Conservation (phyloP, 2,888 invertebrate genomes). For the Tetramorium bicarinatum region DNA sequence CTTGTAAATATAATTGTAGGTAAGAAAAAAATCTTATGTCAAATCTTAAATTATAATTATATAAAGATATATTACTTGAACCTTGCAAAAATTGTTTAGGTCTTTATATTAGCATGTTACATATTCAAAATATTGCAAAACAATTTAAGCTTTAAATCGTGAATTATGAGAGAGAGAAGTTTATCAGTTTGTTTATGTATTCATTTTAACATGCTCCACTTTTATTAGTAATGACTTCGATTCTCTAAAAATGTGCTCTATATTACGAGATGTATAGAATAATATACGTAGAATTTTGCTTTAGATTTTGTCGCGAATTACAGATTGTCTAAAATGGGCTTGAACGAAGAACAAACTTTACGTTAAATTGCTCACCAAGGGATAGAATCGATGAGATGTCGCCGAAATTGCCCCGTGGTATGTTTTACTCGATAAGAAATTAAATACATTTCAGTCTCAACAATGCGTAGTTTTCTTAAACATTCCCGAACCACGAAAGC, state of each 20-base stretch:
- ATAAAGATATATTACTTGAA: background rate
- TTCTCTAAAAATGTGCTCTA: background rate
- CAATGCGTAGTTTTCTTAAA: conserved; percentile 3
- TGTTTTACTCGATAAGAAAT: conserved; percentile 38
- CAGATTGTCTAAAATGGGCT: conserved; percentile 42
- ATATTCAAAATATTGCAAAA: conserved; percentile 10
- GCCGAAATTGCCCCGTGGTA: conserved; percentile 28
- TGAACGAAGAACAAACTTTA: conserved; percentile 12
- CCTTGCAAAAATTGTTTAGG: background rate
- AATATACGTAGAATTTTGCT: background rate
- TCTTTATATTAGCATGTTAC: conserved; percentile 3
- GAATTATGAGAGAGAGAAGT: background rate
- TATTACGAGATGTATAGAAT: background rate
- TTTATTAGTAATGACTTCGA: background rate
- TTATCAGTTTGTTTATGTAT: background rate
- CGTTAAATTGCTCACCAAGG: conserved; percentile 30
- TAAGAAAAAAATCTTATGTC: conserved; percentile 5
- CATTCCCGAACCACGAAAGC: background rate
- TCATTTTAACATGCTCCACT: background rate
- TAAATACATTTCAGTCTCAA: conserved; percentile 38
- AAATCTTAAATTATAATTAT: conserved; percentile 14
- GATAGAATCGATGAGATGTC: conserved; percentile 32
- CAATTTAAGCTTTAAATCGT: background rate
- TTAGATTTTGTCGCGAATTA: conserved; percentile 30
- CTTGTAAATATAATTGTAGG: conserved; percentile 38